These are phyloP conservation scores for Hyppa rectilinea DNA, from an alignment of 2,888 invertebrate species.

Conservation along the genomic window DNA sequence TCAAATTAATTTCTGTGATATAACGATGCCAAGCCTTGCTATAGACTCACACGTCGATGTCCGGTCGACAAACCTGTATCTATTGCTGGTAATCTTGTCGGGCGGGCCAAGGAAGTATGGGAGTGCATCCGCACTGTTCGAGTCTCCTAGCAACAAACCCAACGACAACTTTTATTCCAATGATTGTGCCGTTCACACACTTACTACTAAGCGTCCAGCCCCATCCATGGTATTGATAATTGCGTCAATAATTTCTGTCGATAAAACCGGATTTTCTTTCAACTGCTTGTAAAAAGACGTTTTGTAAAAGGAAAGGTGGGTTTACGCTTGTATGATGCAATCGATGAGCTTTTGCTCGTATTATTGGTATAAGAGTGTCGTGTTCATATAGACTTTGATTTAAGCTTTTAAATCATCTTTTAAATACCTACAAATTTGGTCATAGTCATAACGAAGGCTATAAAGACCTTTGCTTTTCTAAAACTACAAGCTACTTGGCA, in stretches of 20 bases:
- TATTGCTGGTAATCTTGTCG: conserved; percentile 73
- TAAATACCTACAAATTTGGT: not conserved
- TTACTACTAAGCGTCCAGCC: conserved; percentile 21
- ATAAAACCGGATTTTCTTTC: conserved; percentile 48
- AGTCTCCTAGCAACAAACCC: conserved; percentile 47
- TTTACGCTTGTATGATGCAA: conserved; percentile 21
- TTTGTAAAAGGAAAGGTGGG: conserved; percentile 17
- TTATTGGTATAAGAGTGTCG: conserved; percentile 1
- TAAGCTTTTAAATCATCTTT: not conserved
- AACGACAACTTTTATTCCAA: conserved; percentile 28
- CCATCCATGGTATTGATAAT: conserved; percentile 47
- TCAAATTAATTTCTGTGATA: conserved; percentile 7
- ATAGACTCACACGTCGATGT: conserved; percentile 48
- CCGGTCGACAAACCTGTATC: conserved; percentile 79
- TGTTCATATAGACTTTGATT: not conserved
- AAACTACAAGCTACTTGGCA: not conserved
- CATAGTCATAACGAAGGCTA: not conserved
- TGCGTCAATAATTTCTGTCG: conserved; percentile 49
- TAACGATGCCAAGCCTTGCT: conserved; percentile 2
- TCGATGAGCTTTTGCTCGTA: not conserved
- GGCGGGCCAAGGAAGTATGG: conserved; percentile 72
- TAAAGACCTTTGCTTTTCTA: not conserved
- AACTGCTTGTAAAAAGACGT: conserved; percentile 21
- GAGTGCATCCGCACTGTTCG: conserved; percentile 70
- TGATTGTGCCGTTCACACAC: conserved; percentile 41